These are phyloP conservation scores for Lindbergichthys nudifrons DNA, from an alignment of 2,797 vertebrate genomes.

Conservation along the genomic window DNA sequence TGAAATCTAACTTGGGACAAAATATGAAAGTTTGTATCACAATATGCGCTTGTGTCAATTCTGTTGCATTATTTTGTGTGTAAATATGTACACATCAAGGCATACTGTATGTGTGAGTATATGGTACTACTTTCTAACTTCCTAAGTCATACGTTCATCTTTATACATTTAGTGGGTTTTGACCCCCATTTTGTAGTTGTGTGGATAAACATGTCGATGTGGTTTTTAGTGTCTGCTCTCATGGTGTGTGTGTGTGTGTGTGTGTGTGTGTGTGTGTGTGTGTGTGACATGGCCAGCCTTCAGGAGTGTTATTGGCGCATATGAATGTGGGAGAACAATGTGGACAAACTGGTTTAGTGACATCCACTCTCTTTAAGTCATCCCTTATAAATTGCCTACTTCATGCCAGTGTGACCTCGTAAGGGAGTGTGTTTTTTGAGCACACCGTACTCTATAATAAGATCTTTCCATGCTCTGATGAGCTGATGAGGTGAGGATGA, in stretches of 20 bases:
- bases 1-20: background rate
- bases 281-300: background rate
- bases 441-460: background rate
- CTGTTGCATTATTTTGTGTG: background rate
- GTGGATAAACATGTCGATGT: slow-evolving; percentile 24
- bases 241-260: background rate
- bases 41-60: background rate
- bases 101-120: background rate
- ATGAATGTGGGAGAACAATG: slow-evolving; percentile 46
- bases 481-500: slow-evolving; percentile 20
- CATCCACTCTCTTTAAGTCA: background rate
- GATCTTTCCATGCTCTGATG: background rate
- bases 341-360: slow-evolving; percentile 67
- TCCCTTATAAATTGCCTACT: background rate
- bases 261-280: too few relatives aligned
- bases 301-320: background rate
- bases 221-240: background rate
- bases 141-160: background rate
- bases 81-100: background rate
- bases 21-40: background rate
- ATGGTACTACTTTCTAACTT: background rate
- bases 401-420: background rate
- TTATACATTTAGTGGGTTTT: slow-evolving; percentile 2
- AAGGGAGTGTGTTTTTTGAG: background rate
- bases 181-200: background rate